These are phyloP conservation scores for Sinelater perroti DNA, from an alignment of 2,888 invertebrate species.

Conservation along the genomic window DNA sequence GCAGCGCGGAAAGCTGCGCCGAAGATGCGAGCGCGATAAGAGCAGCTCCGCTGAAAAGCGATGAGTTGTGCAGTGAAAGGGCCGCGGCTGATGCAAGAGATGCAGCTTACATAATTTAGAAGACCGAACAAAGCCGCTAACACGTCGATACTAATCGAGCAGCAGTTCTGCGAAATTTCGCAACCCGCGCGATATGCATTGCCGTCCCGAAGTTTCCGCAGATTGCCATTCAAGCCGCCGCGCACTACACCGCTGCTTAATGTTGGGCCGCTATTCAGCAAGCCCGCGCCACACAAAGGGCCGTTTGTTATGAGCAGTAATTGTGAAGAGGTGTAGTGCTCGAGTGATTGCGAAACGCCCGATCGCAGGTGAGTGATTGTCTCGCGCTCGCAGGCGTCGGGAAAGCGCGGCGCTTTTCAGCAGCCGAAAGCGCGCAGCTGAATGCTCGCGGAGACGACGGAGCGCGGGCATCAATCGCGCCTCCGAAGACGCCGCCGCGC, in stretches of 20 bases:
- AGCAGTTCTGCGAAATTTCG: background rate
- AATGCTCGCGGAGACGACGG: slow-evolving; percentile 10
- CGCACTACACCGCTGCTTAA: background rate
- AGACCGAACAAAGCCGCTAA: background rate
- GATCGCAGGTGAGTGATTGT: slow-evolving; percentile 10
- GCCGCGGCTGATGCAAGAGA: too few relatives aligned
- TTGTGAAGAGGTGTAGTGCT: slow-evolving; percentile 8
- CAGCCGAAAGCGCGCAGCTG: too few relatives aligned
- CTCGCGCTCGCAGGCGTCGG: background rate
- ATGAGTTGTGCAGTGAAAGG: too few relatives aligned
- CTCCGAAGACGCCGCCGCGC: background rate
- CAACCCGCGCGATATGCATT: slow-evolving; percentile 3
- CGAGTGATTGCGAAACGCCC: slow-evolving; percentile 9
- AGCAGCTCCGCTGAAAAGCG: too few relatives aligned
- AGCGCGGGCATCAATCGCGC: slow-evolving; percentile 3
- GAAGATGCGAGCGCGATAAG: too few relatives aligned
- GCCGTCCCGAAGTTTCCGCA: slow-evolving; percentile 3
- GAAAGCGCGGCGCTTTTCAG: slow-evolving; percentile 7
- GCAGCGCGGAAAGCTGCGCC: too few relatives aligned
- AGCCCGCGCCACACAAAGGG: slow-evolving; percentile 2
- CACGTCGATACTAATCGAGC: background rate
- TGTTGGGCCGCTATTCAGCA: slow-evolving; percentile 6
- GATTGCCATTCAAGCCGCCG: slow-evolving; percentile 8
- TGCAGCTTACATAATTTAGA: background rate
- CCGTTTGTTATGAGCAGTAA: slow-evolving; percentile 15